phyloP scores from a whole-genome alignment of 2,113 vertebrate species.

The Nannospalax galili region DNA sequence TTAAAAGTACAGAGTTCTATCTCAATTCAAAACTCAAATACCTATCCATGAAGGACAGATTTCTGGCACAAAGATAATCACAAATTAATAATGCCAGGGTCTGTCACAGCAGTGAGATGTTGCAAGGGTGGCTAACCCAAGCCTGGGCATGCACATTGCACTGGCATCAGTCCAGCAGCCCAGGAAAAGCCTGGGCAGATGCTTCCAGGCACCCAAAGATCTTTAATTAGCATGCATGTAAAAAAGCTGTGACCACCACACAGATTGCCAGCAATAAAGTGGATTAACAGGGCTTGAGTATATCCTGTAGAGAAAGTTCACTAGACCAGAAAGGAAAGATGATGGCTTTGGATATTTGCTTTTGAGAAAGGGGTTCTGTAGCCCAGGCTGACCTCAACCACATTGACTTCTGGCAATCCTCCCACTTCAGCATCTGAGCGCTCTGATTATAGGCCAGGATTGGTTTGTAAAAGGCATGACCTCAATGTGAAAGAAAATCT shows the following conservation, averaged over 20 bases:
- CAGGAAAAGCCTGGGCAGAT: constrained; percentile 73
- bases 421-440: neutral
- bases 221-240: constrained; percentile 62
- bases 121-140: constrained; percentile 65
- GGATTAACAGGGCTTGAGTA: constrained; percentile 24
- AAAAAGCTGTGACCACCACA: neutral
- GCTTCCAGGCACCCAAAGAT: constrained; percentile 67
- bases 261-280: constrained; percentile 64
- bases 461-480: neutral
- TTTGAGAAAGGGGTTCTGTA: neutral
- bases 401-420: neutral
- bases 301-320: constrained; percentile 14
- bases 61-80: constrained; percentile 78
- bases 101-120: constrained; percentile 62
- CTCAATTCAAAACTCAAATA: constrained; percentile 71
- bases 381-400: neutral
- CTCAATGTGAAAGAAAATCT: neutral
- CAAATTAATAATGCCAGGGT: constrained; percentile 72
- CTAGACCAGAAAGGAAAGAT: neutral
- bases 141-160: constrained; percentile 37
- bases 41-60: constrained; percentile 47
- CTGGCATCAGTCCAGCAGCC: constrained; percentile 42
- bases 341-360: neutral
- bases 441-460: neutral
- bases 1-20: constrained; percentile 63